These are phyloP conservation scores for Lycocerus yunnanus DNA, from an alignment of 2,888 invertebrate species.

Conservation along the genomic window DNA sequence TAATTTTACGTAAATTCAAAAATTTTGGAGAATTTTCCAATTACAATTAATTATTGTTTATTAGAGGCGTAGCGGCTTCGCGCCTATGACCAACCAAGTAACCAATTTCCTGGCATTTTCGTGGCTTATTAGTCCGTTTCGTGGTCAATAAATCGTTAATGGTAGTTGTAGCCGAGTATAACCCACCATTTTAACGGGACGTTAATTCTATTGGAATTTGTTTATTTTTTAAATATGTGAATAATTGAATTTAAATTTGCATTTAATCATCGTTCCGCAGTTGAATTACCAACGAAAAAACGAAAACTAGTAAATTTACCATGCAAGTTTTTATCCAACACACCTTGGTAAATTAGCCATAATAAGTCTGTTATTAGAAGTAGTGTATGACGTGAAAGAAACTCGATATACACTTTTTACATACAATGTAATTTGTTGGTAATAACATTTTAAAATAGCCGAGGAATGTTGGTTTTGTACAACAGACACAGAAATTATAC, in stretches of 20 bases:
- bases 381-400: conserved; percentile 6
- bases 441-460: conserved; percentile 25
- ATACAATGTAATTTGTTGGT: conserved; percentile 10
- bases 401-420: conserved; percentile 5
- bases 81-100: neutral
- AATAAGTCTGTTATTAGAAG: conserved; percentile 13
- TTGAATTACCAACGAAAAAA: neutral
- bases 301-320: conserved; percentile 8
- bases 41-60: neutral
- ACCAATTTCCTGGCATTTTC: neutral
- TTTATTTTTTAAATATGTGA: neutral
- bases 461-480: conserved; percentile 18
- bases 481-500: conserved; percentile 21
- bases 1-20: too few relatives aligned
- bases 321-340: conserved; percentile 10
- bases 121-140: neutral
- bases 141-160: neutral
- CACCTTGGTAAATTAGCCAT: conserved; percentile 19
- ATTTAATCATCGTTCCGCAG: neutral
- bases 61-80: neutral
- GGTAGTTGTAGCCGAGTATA: neutral
- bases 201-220: neutral
- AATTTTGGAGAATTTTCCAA: too few relatives aligned
- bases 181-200: neutral
- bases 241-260: neutral